Evolutionary conservation across 2,888 invertebrate species (phyloP), one percentile per base, ranked within the genome.

Genomic region (Eupithecia centaureata): DNA sequence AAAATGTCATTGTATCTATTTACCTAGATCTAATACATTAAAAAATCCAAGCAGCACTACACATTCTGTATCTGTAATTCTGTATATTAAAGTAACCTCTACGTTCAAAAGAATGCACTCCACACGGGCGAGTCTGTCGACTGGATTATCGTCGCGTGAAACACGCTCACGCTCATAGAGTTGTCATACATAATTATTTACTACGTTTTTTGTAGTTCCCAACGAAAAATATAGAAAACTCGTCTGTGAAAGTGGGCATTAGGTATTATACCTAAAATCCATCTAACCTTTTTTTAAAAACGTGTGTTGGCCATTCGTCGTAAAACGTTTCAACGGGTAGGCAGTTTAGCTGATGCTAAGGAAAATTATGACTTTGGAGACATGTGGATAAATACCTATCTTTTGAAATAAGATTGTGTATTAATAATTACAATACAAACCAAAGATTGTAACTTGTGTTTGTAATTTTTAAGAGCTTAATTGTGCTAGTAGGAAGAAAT

Each of bases 351-450:
- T 15, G 0, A 51, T 10, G 47, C 12, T 22, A 12, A 3, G 13
- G 47, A 51, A 51, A 25, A 1, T 25, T 25, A 51, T 25, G 13
- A 27, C 47, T 52, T 27, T 27, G 52, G 27, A 15, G 52, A 15
- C 15, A 7, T 30, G 56, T 56, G 30, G 30, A 30, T 56, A 33
- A 10, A 7, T 33, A 33, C 7, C 7, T 33, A 56, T 30, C 8
- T 54, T 30, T 56, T n/a, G 56, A 56, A 56, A 18, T 54, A 54
- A 28, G 28, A 54, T 54, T 54, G 56, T 30, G 18, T 30, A 56
- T 30, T 25, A 12, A 15, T 52, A 27, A 52, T 52, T 27, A 15
- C 18, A 18, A 18, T 22, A 22, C 42, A 42, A 18, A 15, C 27
- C 52, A 27, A 52, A 5, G 13, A 52, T 18, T 51, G 2, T 15